Evolutionary conservation across 2,113 vertebrate genomes (phyloP), one percentile per base, ranked within the genome.

Genomic region (Corapipo altera): DNA sequence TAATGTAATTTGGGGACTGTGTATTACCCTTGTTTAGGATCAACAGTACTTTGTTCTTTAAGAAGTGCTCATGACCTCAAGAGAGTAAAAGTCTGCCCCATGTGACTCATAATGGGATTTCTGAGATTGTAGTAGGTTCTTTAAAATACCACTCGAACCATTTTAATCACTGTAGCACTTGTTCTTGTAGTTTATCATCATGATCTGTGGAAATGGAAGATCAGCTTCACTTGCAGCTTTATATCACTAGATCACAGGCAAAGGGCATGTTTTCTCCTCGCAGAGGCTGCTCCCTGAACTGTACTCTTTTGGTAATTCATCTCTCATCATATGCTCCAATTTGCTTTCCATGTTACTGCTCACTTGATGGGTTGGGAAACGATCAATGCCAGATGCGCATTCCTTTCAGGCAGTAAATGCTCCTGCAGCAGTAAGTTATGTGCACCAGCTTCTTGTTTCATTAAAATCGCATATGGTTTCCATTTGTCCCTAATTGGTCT

Each of bases 391-490:
- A 96, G 97, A 95, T 96, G 92, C 86, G 61, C 76, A 70, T 52
- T 91, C 79, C 54, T 93, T 96, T 89, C 82, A 87, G 88, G 91
- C 94, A 97, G 82, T 97, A 96, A 97, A 96, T 57, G 66, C 75
- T 91, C 70, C 81, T 94, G 54, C 74, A 88, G 67, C 48, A 72
- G 81, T 88, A 91, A 94, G 82, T 91, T n/a, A 70, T 85, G 93
- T 64, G 64, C 89, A 96, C 81, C 82, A 93, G 83, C 59, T 93
- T 88, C 93, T 96, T 69, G 46, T 94, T 95, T 95, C 65, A 69
- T 96, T 94, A 97, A 97, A 97, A 93, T 44, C 13, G 2, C 93
- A 96, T 93, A 74, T 95, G 97, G 94, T 96, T 97, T 97, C 88
- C 86, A 90, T 96, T 96, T 97, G 91, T 84, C 91, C 89, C 89